Evolutionary conservation across 2,113 vertebrate species (phyloP), one percentile per base, ranked within the genome.

Genomic region (Varanus komodoensis): DNA sequence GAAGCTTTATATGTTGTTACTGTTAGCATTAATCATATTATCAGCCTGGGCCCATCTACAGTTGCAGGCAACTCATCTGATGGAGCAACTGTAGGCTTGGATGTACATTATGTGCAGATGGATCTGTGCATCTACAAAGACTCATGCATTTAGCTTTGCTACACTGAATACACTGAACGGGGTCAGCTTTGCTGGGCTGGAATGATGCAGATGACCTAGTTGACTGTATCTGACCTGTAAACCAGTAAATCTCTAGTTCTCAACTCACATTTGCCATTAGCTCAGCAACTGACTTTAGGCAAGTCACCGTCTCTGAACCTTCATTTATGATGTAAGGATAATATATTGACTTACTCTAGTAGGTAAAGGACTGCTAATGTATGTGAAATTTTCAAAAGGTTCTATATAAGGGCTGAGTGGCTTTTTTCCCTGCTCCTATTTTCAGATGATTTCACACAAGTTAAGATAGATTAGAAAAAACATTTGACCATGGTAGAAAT

Each of bases 401-500:
- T 61, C 44, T 27, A 77, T 29, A 27, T 50, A 52, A 19, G 6
- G n/a, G 21, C 5, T 87, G 85, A 48, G n/a, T 38, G 23, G 38
- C 38, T 44, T 44, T 44, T 44, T 44, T 44, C 38, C 38, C 38
- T 44, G 38, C 38, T 34, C 29, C 5, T 11, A 0, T 80, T 87
- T 90, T 38, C 27, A 50, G 54, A 38, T n/a, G 14, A 84, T 57
- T 21, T 87, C 78, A 52, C 38, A 1, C 87, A 90, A 89, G 32
- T 71, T 91, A 91, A 50, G 11, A 50, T 25, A n/a, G 0, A 0
- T 8, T 88, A 2, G 23, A 86, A 86, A 32, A 7, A 50, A 44
- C 11, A 93, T 79, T 3, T 87, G 74, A 44, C 54, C 61, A 5
- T 74, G 84, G 85, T 73, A 15, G 44, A 89, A 91, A 6, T 50